These are phyloP conservation scores for Syngnathus typhle DNA, from an alignment of 2,113 vertebrate species.

Conservation along the genomic window DNA sequence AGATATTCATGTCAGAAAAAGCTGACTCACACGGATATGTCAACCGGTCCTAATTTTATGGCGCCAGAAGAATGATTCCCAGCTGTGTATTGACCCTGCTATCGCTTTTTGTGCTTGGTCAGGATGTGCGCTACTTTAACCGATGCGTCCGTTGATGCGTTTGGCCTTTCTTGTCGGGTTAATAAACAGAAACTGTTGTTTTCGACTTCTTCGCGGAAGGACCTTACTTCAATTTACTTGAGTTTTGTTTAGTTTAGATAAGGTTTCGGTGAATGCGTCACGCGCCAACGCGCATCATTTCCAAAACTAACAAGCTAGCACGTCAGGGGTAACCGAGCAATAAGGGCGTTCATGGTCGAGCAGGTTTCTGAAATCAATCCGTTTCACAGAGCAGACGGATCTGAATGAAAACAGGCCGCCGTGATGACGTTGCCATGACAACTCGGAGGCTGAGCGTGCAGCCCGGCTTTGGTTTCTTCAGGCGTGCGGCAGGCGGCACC, in stretches of 20 bases:
- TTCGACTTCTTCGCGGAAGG: neutral
- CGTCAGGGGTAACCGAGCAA: constrained; percentile 39
- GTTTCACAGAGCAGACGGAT: constrained; percentile 74
- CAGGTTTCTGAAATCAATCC: constrained; percentile 62
- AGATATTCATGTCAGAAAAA: too few species aligned
- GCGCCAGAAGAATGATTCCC: neutral
- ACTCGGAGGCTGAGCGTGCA: constrained; percentile 77
- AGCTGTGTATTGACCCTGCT: neutral
- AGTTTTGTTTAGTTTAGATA: too few species aligned
- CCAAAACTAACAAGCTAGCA: constrained; percentile 42
- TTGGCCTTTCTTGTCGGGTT: neutral
- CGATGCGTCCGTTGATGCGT: neutral
- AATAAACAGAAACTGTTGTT: neutral
- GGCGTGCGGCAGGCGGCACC: constrained; percentile 61
- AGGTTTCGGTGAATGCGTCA: constrained; percentile 9
- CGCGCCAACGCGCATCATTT: constrained; percentile 10
- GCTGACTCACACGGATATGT: too few species aligned
- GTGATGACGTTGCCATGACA: constrained; percentile 89
- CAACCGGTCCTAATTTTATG: neutral
- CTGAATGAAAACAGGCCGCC: constrained; percentile 83
- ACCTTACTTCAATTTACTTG: too few species aligned
- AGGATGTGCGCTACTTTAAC: neutral
- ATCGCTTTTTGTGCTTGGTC: neutral
- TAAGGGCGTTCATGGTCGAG: constrained; percentile 50
- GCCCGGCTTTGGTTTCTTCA: constrained; percentile 60